Evolutionary conservation across 2,113 vertebrate species (phyloP), one percentile per base, ranked within the genome.

Genomic region (Apistogramma diplotaenia): DNA sequence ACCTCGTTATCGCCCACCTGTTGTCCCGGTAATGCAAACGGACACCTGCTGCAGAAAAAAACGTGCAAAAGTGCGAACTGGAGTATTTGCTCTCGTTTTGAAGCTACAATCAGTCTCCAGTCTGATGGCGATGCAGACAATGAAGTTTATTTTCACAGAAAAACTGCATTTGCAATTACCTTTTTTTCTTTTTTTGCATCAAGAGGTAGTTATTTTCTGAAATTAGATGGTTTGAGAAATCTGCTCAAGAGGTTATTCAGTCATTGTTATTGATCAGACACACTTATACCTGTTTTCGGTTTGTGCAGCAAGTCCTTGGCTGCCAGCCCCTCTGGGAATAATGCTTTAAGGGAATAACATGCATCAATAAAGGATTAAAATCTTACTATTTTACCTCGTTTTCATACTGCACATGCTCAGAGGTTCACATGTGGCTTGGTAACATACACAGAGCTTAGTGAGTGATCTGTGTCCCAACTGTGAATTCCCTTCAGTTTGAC

Each of bases 401-500:
- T 62, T 58, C 29, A 15, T 56, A 8, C 51, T 58, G 1, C 55
- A 53, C 58, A 6, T 21, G 75, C 53, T 58, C 46, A 53, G 6
- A 12, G 23, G 12, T 60, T 83, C 51, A 70, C 25, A 70, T 62
- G 65, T 56, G 75, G 53, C 78, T 81, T 53, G 46, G 55, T 43
- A 25, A 85, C 71, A 37, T 81, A 31, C 53, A 10, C 19, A 27
- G 61, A 81, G 75, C 83, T 31, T 4, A 40, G 62, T 74, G 83
- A 85, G 29, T 82, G 87, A 88, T 84, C 86, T 49, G 21, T 46
- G 76, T 89, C 86, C 85, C 79, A 35, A 54, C 62, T 51, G 23
- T 15, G 60, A 81, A 74, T 83, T 86, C 67, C 83, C 79, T 72
- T 40, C 23, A 79, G 67, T 83, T 81, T 86, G 82, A 89, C 89